phyloP scores from a whole-genome alignment of 2,797 vertebrate species.

The Clamator glandarius region DNA sequence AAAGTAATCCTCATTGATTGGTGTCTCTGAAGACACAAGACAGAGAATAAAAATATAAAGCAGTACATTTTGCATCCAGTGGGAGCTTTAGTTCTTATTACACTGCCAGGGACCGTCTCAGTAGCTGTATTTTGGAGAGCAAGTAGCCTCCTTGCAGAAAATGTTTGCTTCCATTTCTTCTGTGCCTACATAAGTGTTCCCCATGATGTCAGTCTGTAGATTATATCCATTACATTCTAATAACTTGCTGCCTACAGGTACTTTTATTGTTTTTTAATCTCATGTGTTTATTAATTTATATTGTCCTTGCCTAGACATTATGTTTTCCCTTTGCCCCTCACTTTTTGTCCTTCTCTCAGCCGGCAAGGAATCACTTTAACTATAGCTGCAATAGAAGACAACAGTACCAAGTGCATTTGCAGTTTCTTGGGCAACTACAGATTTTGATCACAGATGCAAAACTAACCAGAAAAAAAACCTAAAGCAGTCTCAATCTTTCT shows the following conservation, averaged over 20 bases:
- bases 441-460: neutral
- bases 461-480: neutral
- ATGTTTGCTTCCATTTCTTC: neutral
- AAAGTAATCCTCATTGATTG: constrained; percentile 69
- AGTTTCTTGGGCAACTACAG: neutral
- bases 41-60: constrained; percentile 23
- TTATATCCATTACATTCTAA: neutral
- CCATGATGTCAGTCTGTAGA: neutral
- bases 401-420: neutral
- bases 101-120: neutral
- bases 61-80: constrained; percentile 22
- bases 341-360: neutral
- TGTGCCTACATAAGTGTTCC: neutral
- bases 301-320: neutral
- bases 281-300: neutral
- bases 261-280: neutral
- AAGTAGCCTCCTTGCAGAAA: neutral
- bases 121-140: neutral
- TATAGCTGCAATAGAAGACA: neutral
- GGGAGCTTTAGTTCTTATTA: neutral
- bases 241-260: neutral
- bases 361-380: neutral
- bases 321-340: neutral
- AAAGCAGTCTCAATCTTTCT: neutral
- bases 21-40: constrained; percentile 40